A percentile compares a stretch with the other conserved stretches of the same genome.
phyloP scores from a whole-genome alignment of 2,113 vertebrate genomes.

The Callorhinus ursinus region DNA sequence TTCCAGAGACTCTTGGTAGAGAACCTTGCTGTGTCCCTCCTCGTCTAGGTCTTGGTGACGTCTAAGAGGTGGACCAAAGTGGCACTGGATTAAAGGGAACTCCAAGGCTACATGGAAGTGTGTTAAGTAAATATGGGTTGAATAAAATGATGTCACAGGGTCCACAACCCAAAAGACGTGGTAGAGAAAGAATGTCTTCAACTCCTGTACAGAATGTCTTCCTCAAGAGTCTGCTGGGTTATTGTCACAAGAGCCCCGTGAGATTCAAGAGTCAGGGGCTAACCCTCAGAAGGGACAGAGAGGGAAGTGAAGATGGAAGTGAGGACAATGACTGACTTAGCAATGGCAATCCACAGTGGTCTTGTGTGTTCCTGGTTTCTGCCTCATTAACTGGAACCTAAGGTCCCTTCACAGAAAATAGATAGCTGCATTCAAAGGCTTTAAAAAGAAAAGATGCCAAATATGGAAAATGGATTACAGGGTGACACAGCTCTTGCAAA shows the following conservation, averaged over 20 bases:
- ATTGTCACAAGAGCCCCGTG: accelerated
- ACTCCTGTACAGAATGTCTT: neutral
- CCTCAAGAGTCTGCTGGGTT: neutral
- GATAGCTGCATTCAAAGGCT: neutral
- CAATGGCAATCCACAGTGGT: accelerated
- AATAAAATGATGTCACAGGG: neutral
- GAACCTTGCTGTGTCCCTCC: neutral
- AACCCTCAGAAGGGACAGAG: accelerated
- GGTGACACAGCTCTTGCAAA: neutral
- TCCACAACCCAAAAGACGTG: neutral
- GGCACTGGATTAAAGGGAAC: neutral
- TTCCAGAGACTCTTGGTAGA: neutral
- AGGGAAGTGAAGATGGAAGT: neutral
- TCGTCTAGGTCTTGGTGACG: neutral
- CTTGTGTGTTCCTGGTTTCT: neutral
- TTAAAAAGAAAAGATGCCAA: neutral
- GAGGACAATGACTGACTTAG: neutral
- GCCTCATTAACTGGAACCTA: neutral
- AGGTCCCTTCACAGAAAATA: neutral
- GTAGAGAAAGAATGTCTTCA: neutral
- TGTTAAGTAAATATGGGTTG: neutral
- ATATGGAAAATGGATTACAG: neutral
- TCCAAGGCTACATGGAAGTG: neutral
- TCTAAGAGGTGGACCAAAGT: neutral
- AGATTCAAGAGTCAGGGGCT: neutral